Base-by-base conservation (phyloP, 1,140 invertebrate genomes). In the Tetramorium alpestre region DNA sequence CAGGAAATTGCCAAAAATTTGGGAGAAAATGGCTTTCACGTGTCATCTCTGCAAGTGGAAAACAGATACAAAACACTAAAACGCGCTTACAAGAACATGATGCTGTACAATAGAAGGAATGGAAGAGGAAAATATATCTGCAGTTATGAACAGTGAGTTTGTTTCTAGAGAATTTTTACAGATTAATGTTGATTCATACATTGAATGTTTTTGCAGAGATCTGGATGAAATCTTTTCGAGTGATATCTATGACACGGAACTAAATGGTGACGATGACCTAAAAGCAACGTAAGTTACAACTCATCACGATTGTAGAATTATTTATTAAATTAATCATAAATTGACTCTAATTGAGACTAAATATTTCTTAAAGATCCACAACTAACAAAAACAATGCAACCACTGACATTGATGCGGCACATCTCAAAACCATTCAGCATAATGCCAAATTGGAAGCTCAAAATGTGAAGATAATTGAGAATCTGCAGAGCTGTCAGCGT, bases 61-160 rank as follows among this genome's bases (percentile, higher is more conserved):
- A 84, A 84, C 10, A 33, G 80, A 84, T 84, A 60, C 1, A 84
- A 84, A 47, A 84, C 80, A 3, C 44, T 84, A 1, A 84, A 84
- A 38, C 80, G 80, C 10, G 80, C 80, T 38, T 84, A 84, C 8
- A 84, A 84, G 13, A 84, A 84, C 16, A 84, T 84, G 80, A 75
- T 84, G n/a, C 47, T 62, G 25, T n/a, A 73, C n/a, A 84, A 84
- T 2, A 33, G 80, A 16, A 73, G 80, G 28, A 84, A 60, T 3
- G 80, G 80, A 1, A 73, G 80, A 5, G 80, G 80, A 62, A 84
- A 62, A 25, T 84, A 84, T 44, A 84, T 84, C 7, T 84, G 69
- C 13, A 84, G 54, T 62, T 84, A 84, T 6, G 80, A 84, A 49
- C 67, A 75, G 80, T 84, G 13, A 73, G 80, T 75, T 47, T 58